Evolutionary conservation across 2,113 vertebrate species (phyloP).

Genomic region (Podocnemis expansa): DNA sequence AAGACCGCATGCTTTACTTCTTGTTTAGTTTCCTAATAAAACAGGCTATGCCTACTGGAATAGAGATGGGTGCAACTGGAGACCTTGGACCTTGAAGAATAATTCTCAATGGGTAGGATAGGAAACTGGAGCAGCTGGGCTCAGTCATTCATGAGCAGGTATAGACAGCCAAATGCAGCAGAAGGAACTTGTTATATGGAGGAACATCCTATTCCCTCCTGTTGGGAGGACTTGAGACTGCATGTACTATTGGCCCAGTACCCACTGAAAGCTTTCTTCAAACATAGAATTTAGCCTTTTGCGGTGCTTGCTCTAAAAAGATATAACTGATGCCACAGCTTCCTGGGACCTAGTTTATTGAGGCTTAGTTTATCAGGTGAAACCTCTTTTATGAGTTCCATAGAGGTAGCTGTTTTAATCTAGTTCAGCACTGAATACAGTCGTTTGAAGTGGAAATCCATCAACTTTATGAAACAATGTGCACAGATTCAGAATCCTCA

Average conservation of each 20-base stretch:
- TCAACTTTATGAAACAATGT: too few species aligned
- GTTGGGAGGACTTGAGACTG: background rate
- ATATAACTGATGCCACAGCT: background rate
- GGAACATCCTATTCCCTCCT: background rate
- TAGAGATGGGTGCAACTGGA: background rate
- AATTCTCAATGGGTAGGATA: background rate
- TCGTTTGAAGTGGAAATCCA: too few species aligned
- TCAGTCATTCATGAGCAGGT: background rate
- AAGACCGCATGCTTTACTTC: background rate
- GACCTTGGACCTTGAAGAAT: background rate
- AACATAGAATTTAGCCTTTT: background rate
- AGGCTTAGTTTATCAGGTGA: background rate
- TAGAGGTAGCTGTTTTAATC: too few species aligned
- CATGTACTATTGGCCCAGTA: background rate
- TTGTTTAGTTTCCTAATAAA: background rate
- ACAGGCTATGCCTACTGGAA: background rate
- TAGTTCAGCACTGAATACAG: too few species aligned
- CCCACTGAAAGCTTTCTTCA: background rate
- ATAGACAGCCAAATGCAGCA: background rate
- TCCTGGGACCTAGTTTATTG: background rate
- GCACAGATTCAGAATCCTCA: too few species aligned
- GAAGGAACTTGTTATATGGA: background rate
- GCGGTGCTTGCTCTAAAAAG: background rate
- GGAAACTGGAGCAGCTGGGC: background rate
- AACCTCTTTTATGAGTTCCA: background rate